These are phyloP conservation scores for Drosophila diplacantha DNA, from an alignment of 2,888 invertebrate species.

Conservation along the genomic window DNA sequence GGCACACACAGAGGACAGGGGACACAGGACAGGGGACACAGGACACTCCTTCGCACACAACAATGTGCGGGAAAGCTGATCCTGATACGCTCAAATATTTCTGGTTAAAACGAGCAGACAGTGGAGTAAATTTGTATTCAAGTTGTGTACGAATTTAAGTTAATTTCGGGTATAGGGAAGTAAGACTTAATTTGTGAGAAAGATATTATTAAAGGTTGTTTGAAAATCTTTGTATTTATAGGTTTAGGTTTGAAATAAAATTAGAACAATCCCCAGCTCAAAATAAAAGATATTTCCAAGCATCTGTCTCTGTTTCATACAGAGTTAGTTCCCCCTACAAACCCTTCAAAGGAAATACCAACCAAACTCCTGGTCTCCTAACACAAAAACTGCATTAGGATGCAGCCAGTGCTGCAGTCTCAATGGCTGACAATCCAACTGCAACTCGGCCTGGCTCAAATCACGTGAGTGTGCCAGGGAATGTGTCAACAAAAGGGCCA, in stretches of 20 bases:
- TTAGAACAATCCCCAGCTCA: background rate
- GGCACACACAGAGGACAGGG: constrained; percentile 29
- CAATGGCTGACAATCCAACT: constrained; percentile 37
- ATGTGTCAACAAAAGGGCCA: constrained; percentile 27
- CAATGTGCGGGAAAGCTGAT: constrained; percentile 31
- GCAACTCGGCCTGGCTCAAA: constrained; percentile 47
- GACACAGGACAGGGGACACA: constrained; percentile 1
- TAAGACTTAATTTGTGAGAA: background rate
- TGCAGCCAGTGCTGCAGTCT: constrained; percentile 22
- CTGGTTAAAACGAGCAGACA: constrained; percentile 9
- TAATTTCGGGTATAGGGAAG: background rate
- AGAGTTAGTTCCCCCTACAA: background rate
- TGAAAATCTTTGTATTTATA: too few species aligned
- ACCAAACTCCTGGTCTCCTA: background rate
- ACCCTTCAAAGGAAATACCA: background rate
- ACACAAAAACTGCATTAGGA: constrained; percentile 48
- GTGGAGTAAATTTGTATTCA: constrained; percentile 14
- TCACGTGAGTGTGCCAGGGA: constrained; percentile 19
- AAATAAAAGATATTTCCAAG: background rate
- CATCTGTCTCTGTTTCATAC: background rate
- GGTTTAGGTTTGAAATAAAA: background rate
- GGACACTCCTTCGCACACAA: background rate
- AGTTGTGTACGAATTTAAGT: background rate
- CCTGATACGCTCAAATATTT: constrained; percentile 15
- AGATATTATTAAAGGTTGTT: too few species aligned